Evolutionary conservation across 2,113 vertebrate genomes (phyloP).

Genomic region (Gymnorhina tibicen): DNA sequence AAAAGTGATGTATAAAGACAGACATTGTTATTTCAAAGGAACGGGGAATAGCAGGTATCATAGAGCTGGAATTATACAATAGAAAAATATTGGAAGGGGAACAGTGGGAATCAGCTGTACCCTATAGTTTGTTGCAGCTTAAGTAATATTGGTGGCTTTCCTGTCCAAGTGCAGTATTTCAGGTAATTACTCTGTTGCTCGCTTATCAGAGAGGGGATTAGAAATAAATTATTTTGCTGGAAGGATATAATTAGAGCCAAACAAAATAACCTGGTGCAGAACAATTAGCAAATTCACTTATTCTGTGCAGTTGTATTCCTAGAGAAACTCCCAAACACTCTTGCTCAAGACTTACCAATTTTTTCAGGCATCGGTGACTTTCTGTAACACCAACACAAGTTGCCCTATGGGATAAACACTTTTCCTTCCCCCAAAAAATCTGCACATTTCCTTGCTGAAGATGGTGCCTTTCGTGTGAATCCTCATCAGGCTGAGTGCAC

Average conservation of each 20-base stretch:
- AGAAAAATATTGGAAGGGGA: neutral
- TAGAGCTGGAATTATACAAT: neutral
- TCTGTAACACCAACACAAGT: neutral
- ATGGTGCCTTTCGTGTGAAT: neutral
- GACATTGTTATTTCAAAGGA: conserved; percentile 3
- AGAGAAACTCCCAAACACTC: neutral
- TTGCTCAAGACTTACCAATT: neutral
- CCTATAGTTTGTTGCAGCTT: neutral
- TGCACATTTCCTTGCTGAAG: neutral
- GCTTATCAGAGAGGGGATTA: neutral
- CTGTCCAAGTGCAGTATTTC: neutral
- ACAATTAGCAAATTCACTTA: neutral
- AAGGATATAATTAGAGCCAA: neutral
- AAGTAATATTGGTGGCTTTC: neutral
- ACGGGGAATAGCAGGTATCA: neutral
- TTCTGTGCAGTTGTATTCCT: neutral
- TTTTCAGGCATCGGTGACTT: neutral
- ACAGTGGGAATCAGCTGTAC: neutral
- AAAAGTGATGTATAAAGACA: neutral
- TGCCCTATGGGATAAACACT: neutral
- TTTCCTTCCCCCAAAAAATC: neutral
- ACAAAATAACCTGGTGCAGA: neutral
- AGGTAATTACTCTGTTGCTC: neutral
- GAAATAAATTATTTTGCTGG: neutral
- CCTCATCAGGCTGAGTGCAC: neutral